phyloP scores from a whole-genome alignment of 1,140 invertebrate species.

The Bombus polaris region DNA sequence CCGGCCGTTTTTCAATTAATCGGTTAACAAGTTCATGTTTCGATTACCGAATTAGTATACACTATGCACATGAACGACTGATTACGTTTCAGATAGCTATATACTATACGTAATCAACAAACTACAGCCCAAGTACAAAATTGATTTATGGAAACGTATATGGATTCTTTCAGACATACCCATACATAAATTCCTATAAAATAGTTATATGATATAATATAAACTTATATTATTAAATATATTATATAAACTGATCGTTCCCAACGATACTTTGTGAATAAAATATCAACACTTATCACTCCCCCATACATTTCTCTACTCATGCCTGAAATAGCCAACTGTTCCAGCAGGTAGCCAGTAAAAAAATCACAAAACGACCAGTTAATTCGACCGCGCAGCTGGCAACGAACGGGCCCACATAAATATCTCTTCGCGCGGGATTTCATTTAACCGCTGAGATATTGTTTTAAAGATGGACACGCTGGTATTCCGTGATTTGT shows the following conservation, averaged over 20 bases:
- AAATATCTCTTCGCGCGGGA: not conserved
- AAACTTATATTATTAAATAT: not conserved
- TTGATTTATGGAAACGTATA: slow-evolving; percentile 8
- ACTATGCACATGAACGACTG: slow-evolving; percentile 25
- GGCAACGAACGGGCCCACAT: not conserved
- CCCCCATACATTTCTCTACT: not conserved
- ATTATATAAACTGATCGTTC: too few relatives aligned
- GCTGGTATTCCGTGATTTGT: slow-evolving; percentile 55
- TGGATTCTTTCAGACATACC: too few relatives aligned
- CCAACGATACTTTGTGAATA: not conserved
- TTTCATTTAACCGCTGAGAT: slow-evolving; percentile 55
- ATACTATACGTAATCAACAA: slow-evolving; percentile 28
- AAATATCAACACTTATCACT: not conserved
- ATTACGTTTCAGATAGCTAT: slow-evolving; percentile 45
- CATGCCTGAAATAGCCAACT: not conserved
- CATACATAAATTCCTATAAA: too few relatives aligned
- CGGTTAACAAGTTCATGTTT: slow-evolving; percentile 53
- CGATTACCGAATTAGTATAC: slow-evolving; percentile 45
- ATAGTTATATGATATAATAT: too few relatives aligned
- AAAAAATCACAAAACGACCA: slow-evolving; percentile 31
- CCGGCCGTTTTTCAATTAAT: slow-evolving; percentile 61
- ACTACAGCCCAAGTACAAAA: slow-evolving; percentile 4
- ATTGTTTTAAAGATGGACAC: slow-evolving; percentile 69
- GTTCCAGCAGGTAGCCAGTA: not conserved
- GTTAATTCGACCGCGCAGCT: slow-evolving; percentile 3